A percentile compares a stretch with the other conserved stretches of the same genome.
These are phyloP conservation scores for Marmota flaviventris DNA, from an alignment of 2,113 vertebrate species.

Conservation along the genomic window DNA sequence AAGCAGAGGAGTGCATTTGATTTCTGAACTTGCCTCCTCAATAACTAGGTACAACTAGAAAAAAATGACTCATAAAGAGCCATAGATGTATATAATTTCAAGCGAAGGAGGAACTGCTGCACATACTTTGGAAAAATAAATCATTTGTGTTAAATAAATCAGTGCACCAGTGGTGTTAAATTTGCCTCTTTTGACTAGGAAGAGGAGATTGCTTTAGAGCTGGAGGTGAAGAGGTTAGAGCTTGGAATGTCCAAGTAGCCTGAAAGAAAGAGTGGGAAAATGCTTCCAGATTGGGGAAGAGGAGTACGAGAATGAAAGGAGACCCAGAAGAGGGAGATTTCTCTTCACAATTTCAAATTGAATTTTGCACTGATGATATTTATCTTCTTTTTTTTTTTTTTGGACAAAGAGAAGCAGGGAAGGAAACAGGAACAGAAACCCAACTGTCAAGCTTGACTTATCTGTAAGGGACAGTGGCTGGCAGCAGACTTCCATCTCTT, in stretches of 20 bases:
- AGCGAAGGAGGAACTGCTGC: not conserved
- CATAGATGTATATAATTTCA: not conserved
- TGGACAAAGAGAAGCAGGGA: constrained; percentile 48
- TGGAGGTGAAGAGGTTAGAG: not conserved
- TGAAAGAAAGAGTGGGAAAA: not conserved
- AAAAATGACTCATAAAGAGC: not conserved
- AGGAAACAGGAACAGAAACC: not conserved
- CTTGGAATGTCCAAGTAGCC: not conserved
- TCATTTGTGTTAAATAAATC: not conserved
- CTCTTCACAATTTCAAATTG: not conserved
- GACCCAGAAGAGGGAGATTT: not conserved
- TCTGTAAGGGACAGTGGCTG: not conserved
- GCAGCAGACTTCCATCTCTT: not conserved
- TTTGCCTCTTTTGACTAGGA: not conserved
- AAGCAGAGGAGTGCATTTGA: not conserved
- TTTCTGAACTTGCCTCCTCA: not conserved
- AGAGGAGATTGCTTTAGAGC: not conserved
- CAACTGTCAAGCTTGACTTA: not conserved
- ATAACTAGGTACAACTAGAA: not conserved
- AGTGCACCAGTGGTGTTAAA: not conserved
- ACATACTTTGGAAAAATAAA: not conserved
- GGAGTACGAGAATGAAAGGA: not conserved
- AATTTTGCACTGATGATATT: not conserved
- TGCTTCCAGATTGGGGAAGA: not conserved
- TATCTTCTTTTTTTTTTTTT: not conserved